phyloP scores from a whole-genome alignment of 2,888 invertebrate genomes.

The Stramonita haemastoma region DNA sequence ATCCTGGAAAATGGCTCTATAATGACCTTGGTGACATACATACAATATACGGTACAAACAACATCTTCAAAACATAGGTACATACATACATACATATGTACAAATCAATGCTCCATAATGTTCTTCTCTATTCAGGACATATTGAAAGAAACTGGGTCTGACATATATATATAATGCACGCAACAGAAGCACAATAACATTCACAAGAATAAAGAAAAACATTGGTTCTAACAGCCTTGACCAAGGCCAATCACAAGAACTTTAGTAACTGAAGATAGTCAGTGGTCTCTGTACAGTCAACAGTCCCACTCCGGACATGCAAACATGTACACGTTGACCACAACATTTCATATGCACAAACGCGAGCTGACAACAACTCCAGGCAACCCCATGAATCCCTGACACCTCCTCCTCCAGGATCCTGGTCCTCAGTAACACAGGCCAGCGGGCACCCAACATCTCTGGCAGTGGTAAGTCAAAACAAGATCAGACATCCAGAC shows the following conservation, averaged over 20 bases:
- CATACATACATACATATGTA: background rate
- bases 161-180: background rate
- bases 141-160: slow-evolving; percentile 34
- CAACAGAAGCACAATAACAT: slow-evolving; percentile 7
- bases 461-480: background rate
- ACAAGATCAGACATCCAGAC: background rate
- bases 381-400: background rate
- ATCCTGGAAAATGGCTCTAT: slow-evolving; percentile 5
- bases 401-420: background rate
- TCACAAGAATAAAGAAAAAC: background rate
- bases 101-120: background rate
- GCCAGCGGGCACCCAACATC: background rate
- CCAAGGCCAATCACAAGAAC: no score
- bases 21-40: background rate
- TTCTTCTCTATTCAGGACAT: background rate
- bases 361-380: background rate
- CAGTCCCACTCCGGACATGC: background rate
- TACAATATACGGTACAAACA: background rate
- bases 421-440: background rate
- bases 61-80: background rate
- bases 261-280: background rate
- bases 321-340: background rate
- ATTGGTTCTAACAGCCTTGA: no score
- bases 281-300: background rate
- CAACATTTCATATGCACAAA: background rate